Evolutionary conservation across 1,140 invertebrate genomes (phyloP), one percentile per base, ranked within the genome.

Genomic region (Drosophila kepulauana): DNA sequence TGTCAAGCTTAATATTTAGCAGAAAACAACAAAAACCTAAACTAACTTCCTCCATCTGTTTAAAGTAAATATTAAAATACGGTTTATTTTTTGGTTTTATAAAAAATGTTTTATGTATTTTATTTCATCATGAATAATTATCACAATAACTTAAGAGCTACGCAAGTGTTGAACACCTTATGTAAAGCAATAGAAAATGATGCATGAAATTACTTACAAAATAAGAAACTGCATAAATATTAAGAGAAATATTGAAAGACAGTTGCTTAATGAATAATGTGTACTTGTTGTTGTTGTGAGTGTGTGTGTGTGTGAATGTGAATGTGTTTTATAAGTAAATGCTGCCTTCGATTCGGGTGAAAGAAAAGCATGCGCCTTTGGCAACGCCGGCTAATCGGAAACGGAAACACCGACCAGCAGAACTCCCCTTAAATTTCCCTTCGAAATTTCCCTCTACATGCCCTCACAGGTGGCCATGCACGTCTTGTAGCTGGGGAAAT

Each of bases 401-500:
- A 69, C 57, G 33, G 38, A 48, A 49, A 59, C 46, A 56, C 46
- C 72, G 65, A 77, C 56, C 69, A 73, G 74, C 69, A 46, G 69
- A 51, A 51, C 63, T 63, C 43, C 15, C 38, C 35, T 2, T n/a
- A 25, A 25, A 46, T 5, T 41, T 54, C 1, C 48, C 5, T 1
- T 6, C 5, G 20, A 5, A 11, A 5, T 0, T 8, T 5, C 13
- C 16, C 1, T 28, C 64, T 79, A 92, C 86, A 92, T 91, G 76
- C 94, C 94, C 75, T 92, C 91, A 63, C 94, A 95, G 59, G 89
- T 92, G 35, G 91, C 90, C 91, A 94, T 92, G 82, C 95, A 95
- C 48, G 93, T 92, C 75, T 94, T 93, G 68, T 93, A 88, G 49
- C 93, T 93, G 48, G 93, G 77, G 87, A 96, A 96, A 74, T 95